A percentile compares a stretch with the other conserved stretches of the same genome.
Conservation (phyloP, 1,140 invertebrate species). For the Manduca sexta region DNA sequence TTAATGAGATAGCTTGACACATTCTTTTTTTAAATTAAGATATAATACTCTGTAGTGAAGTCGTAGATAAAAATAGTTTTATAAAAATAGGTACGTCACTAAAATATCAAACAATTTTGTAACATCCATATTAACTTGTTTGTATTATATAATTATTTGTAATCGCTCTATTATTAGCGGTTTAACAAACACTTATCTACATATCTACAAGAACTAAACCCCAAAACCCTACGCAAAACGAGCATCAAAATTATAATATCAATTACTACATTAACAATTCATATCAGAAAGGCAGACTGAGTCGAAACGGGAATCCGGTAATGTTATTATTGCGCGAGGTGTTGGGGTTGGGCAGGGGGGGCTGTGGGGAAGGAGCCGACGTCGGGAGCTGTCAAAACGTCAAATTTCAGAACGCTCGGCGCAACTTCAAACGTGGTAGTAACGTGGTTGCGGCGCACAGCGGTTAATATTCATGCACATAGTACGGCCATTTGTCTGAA, state of each 20-base stretch:
- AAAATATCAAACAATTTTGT: too few relatives aligned
- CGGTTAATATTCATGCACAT: slow-evolving; percentile 68
- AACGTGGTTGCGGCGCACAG: slow-evolving; percentile 55
- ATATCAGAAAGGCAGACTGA: slow-evolving; percentile 61
- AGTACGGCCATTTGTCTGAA: slow-evolving; percentile 62
- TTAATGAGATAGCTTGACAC: too few relatives aligned
- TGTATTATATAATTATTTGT: too few relatives aligned
- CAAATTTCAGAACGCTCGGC: slow-evolving; percentile 71
- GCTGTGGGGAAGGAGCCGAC: slow-evolving; percentile 50
- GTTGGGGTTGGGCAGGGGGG: slow-evolving; percentile 26
- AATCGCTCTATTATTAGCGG: too few relatives aligned
- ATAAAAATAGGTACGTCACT: too few relatives aligned
- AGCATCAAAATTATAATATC: slow-evolving; percentile 68
- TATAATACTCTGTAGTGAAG: too few relatives aligned
- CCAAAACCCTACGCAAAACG: too few relatives aligned
- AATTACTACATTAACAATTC: slow-evolving; percentile 73
- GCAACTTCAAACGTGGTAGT: slow-evolving; percentile 68
- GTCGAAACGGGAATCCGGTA: slow-evolving; percentile 54
- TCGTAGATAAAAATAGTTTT: too few relatives aligned
- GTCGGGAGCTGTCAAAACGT: slow-evolving; percentile 74
- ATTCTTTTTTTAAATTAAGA: too few relatives aligned
- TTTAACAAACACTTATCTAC: too few relatives aligned
- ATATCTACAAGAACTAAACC: too few relatives aligned
- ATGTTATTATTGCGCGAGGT: slow-evolving; percentile 33
- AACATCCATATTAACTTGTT: too few relatives aligned